These are phyloP conservation scores for Pyralis farinalis DNA, from an alignment of 2,888 invertebrate species.

Conservation along the genomic window DNA sequence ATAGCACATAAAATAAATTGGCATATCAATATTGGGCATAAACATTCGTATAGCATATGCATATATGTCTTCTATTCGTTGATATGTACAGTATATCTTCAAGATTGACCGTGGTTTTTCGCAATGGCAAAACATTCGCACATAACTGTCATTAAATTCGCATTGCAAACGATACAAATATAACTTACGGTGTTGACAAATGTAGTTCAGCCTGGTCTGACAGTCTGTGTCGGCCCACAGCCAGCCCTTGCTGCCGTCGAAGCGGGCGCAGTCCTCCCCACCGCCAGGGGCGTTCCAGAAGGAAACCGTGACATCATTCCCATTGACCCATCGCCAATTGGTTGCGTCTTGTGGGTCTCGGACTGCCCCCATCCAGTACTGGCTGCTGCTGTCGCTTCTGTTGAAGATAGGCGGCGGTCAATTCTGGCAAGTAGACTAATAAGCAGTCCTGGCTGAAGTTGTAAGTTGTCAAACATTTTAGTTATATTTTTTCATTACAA, in stretches of 20 bases:
- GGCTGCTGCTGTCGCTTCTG: constrained; percentile 93
- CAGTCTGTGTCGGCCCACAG: constrained; percentile 97
- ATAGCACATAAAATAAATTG: too few relatives aligned
- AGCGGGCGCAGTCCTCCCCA: constrained; percentile 91
- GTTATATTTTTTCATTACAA: too few relatives aligned
- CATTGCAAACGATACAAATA: constrained; percentile 20
- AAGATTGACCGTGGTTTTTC: too few relatives aligned
- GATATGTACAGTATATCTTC: background rate
- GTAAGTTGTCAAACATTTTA: too few relatives aligned
- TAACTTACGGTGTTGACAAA: constrained; percentile 95
- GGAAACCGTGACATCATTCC: constrained; percentile 92
- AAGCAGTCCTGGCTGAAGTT: too few relatives aligned
- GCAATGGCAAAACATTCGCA: constrained; percentile 1
- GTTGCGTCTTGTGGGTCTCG: constrained; percentile 89
- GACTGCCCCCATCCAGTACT: constrained; percentile 97
- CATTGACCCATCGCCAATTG: constrained; percentile 95
- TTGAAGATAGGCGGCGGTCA: constrained; percentile 19
- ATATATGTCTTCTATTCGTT: background rate
- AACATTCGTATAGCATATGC: constrained; percentile 2
- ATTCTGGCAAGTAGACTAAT: constrained; percentile 1
- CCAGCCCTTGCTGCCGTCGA: constrained; percentile 96
- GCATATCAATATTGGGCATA: too few relatives aligned
- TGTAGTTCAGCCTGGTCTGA: constrained; percentile 90
- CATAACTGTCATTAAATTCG: constrained; percentile 2
- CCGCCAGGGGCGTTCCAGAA: constrained; percentile 95